phyloP scores from a whole-genome alignment of 1,140 invertebrate genomes.

The Sitobion miscanthi region DNA sequence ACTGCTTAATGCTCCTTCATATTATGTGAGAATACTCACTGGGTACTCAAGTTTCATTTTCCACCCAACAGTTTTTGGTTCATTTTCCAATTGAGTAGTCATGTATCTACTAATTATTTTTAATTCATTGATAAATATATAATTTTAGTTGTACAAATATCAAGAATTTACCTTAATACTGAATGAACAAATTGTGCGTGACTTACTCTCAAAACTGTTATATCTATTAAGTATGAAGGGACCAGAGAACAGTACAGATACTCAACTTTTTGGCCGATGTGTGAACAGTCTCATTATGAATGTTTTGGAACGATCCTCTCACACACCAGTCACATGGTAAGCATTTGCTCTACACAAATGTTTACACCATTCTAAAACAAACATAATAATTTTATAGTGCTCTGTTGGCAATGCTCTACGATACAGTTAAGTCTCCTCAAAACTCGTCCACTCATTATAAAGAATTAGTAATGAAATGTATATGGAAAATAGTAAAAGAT shows the following conservation, averaged over 20 bases:
- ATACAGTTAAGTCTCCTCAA: conserved; percentile 57
- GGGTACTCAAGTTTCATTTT: not conserved
- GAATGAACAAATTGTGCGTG: conserved; percentile 52
- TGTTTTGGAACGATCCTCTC: conserved; percentile 60
- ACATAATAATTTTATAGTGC: conserved; percentile 57
- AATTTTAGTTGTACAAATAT: conserved; percentile 49
- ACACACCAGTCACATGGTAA: conserved; percentile 60
- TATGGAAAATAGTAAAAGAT: conserved; percentile 61
- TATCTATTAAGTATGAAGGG: conserved; percentile 49
- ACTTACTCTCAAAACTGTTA: conserved; percentile 40
- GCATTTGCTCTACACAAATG: not conserved
- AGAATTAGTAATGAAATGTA: conserved; percentile 60
- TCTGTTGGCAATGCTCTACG: conserved; percentile 59
- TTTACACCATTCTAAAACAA: not conserved
- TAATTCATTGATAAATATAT: not conserved
- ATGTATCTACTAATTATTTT: not conserved
- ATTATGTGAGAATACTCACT: not conserved
- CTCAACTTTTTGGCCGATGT: conserved; percentile 59
- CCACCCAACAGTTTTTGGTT: not conserved
- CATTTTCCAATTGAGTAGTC: not conserved
- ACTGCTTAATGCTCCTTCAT: not conserved
- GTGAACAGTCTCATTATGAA: conserved; percentile 60
- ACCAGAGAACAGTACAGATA: conserved; percentile 40
- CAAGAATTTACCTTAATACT: conserved; percentile 49
- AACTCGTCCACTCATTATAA: conserved; percentile 58